Percentiles rank a stretch among this genome's conserved stretches.
Evolutionary conservation across 2,113 vertebrate genomes (phyloP).

Genomic region (cattle (Bos taurus)): ARS-UCD2.0 NC_037338.1:8432001-8432500

Average conservation of each 20-base stretch:
- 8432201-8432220: too few species aligned
- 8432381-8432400: background rate
- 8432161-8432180: background rate
- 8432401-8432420: background rate
- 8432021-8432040: background rate
- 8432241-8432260: background rate
- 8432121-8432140: background rate
- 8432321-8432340: background rate
- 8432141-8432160: background rate
- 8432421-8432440: background rate
- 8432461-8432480: background rate
- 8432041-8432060: background rate
- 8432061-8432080: background rate
- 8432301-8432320: background rate
- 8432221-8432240: background rate
- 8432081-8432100: background rate
- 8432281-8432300: background rate
- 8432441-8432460: background rate
- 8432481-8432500: background rate
- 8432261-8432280: background rate
- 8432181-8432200: background rate
- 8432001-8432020: background rate
- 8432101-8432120: background rate
- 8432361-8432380: background rate
- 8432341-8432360: background rate